A percentile compares a stretch with the other conserved stretches of the same genome.
Evolutionary conservation across 2,113 vertebrate genomes (phyloP).

Genomic region (Trematomus loennbergii): DNA sequence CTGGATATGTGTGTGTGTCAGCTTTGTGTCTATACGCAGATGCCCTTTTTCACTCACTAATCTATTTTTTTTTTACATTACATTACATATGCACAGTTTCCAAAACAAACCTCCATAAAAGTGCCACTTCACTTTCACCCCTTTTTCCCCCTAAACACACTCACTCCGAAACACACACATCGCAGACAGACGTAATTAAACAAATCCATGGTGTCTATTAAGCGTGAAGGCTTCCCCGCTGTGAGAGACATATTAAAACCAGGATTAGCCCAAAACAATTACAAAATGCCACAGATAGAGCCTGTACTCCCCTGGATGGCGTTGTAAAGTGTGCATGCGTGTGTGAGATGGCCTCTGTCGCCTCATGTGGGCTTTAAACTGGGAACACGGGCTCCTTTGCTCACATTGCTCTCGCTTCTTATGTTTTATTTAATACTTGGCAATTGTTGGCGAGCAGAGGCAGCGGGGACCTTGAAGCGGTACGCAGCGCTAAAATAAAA

Average conservation of each 20-base stretch:
- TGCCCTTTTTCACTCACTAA: constrained; percentile 20
- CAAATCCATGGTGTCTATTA: constrained; percentile 72
- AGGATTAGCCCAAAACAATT: constrained; percentile 78
- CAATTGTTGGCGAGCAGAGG: constrained; percentile 60
- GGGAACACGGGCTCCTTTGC: constrained; percentile 52
- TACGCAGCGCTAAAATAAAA: constrained; percentile 64
- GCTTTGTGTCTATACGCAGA: constrained; percentile 30
- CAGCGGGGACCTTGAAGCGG: constrained; percentile 65
- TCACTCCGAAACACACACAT: constrained; percentile 21
- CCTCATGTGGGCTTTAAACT: constrained; percentile 50
- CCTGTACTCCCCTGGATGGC: constrained; percentile 11
- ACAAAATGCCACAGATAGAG: constrained; percentile 68
- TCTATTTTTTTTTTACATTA: constrained; percentile 17
- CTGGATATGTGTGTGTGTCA: constrained; percentile 39
- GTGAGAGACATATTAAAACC: constrained; percentile 78
- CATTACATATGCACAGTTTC: constrained; percentile 27
- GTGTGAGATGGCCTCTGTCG: constrained; percentile 30
- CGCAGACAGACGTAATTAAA: constrained; percentile 69
- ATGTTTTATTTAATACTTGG: constrained; percentile 71
- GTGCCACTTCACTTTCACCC: constrained; percentile 18
- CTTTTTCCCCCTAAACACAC: constrained; percentile 38
- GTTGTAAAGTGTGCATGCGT: not conserved
- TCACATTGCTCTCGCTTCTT: constrained; percentile 58
- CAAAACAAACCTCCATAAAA: constrained; percentile 58
- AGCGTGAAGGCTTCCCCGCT: constrained; percentile 66